Evolutionary conservation across 1,140 invertebrate genomes (phyloP).

Genomic region (Camponotus vicinus): DNA sequence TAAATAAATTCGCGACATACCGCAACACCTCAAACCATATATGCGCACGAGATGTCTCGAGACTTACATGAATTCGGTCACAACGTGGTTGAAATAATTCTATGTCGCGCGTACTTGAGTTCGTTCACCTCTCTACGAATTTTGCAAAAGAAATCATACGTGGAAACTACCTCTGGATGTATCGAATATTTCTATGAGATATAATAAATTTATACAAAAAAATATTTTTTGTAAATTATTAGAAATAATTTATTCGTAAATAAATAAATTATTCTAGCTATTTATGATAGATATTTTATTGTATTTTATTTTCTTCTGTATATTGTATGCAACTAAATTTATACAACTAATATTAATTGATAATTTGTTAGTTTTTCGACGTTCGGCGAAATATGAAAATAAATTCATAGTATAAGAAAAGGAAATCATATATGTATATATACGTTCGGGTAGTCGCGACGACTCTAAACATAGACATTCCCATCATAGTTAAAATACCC

Average conservation of each 20-base stretch:
- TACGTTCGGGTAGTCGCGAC: neutral
- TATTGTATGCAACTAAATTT: neutral
- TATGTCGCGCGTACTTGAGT: conserved; percentile 77
- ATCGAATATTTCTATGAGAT: neutral
- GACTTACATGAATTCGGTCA: conserved; percentile 76
- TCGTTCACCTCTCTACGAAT: conserved; percentile 78
- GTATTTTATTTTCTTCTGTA: neutral
- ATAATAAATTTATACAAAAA: neutral
- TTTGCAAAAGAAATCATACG: conserved; percentile 53
- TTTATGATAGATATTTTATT: neutral
- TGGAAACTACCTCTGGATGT: conserved; percentile 25
- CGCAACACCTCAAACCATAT: too few species aligned
- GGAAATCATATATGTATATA: conserved; percentile 41
- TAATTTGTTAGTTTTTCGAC: neutral
- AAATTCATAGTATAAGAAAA: neutral
- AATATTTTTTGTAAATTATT: neutral
- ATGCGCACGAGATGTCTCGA: conserved; percentile 75
- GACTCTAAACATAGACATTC: conserved; percentile 18
- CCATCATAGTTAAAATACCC: conserved; percentile 62
- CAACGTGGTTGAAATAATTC: conserved; percentile 80
- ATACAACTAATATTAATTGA: neutral
- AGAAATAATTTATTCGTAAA: neutral
- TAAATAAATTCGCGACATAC: conserved; percentile 77
- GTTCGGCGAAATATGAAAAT: conserved; percentile 1
- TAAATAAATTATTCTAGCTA: neutral